A percentile compares a stretch with the other conserved stretches of the same genome.
Conservation (phyloP, 2,113 vertebrate genomes). For the Pseudolaguvia tuberculata region DNA sequence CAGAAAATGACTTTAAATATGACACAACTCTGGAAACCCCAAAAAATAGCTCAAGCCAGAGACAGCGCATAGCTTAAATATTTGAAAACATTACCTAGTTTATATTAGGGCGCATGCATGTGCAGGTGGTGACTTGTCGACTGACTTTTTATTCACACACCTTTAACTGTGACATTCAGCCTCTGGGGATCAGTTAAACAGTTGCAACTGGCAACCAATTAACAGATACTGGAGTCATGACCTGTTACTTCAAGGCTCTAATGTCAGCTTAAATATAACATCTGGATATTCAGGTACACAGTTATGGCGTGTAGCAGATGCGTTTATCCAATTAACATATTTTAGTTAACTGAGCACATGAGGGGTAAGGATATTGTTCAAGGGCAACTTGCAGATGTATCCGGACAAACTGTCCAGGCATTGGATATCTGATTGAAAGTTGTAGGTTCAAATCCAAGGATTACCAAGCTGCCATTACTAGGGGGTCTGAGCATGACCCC, state of each 20-base stretch:
- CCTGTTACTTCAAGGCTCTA: neutral
- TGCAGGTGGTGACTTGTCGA: slow-evolving; percentile 9
- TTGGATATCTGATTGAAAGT: no score
- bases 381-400: no score
- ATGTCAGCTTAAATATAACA: neutral
- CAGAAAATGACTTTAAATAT: neutral
- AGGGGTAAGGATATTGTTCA: no score
- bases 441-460: no score
- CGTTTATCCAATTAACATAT: no score
- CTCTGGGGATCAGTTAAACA: neutral
- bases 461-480: no score
- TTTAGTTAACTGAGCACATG: no score
- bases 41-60: neutral
- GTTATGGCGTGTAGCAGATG: no score
- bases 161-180: neutral
- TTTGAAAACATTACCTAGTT: neutral
- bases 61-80: neutral
- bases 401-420: no score
- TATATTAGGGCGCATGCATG: neutral
- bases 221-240: neutral
- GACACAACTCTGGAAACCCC: neutral
- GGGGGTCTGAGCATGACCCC: no score
- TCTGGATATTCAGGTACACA: neutral
- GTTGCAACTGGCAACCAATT: neutral
- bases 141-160: neutral